A percentile compares a stretch with the other conserved stretches of the same genome.
phyloP scores from a whole-genome alignment of 2,797 vertebrate species.

The Peromyscus melanophrys region DNA sequence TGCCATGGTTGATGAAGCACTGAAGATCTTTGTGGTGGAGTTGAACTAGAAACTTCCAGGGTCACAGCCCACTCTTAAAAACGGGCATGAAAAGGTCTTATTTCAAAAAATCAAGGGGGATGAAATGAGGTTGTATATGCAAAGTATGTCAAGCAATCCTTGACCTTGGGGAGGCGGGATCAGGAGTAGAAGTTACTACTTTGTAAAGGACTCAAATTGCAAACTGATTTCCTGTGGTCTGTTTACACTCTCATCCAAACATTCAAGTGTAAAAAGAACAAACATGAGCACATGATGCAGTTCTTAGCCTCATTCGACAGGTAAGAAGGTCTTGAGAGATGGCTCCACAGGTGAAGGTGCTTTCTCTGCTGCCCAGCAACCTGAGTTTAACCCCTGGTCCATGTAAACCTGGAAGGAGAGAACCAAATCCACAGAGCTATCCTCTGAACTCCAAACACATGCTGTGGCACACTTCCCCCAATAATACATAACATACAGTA shows the following conservation, averaged over 20 bases:
- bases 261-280: neutral
- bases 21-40: neutral
- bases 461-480: neutral
- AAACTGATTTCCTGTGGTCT: neutral
- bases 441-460: neutral
- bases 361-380: neutral
- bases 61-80: constrained; percentile 18
- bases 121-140: neutral
- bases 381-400: neutral
- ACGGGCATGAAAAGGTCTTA: neutral
- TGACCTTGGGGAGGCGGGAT: neutral
- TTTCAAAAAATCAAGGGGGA: neutral
- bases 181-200: neutral
- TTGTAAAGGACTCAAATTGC: neutral
- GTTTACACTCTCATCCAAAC: neutral
- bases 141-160: neutral
- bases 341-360: neutral
- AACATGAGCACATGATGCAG: neutral
- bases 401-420: neutral
- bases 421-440: neutral
- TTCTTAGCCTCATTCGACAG: neutral
- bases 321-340: neutral
- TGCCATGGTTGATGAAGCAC: neutral
- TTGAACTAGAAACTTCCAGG: neutral
- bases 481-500: neutral